phyloP scores from a whole-genome alignment of 2,888 invertebrate species.

The Apamea monoglypha region DNA sequence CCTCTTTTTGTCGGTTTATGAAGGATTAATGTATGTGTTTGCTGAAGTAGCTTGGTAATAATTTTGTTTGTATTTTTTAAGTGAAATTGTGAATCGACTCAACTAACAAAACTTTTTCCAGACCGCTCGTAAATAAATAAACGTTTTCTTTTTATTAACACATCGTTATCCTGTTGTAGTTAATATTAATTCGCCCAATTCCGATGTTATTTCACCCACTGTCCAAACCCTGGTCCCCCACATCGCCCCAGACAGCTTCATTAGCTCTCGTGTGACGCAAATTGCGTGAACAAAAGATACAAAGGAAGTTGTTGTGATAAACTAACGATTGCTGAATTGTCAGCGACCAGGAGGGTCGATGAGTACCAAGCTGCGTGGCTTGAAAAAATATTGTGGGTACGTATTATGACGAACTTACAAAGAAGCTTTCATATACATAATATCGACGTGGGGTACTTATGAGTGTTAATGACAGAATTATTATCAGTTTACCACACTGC shows the following conservation, averaged over 20 bases:
- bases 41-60: slow-evolving; percentile 10
- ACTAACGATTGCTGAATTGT: slow-evolving; percentile 83
- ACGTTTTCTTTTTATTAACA: slow-evolving; percentile 12
- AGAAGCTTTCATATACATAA: not conserved
- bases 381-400: slow-evolving; percentile 28
- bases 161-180: slow-evolving; percentile 26
- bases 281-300: slow-evolving; percentile 80
- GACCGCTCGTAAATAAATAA: not conserved
- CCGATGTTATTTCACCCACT: slow-evolving; percentile 53
- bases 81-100: not conserved
- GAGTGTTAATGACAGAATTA: not conserved
- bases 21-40: slow-evolving; percentile 42
- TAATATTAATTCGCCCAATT: slow-evolving; percentile 46
- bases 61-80: not conserved
- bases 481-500: too few relatives aligned
- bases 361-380: slow-evolving; percentile 33
- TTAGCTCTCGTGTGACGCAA: slow-evolving; percentile 70
- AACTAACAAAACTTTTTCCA: not conserved
- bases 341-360: slow-evolving; percentile 78
- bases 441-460: not conserved
- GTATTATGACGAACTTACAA: slow-evolving; percentile 2
- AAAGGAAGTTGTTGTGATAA: slow-evolving; percentile 82
- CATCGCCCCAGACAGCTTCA: slow-evolving; percentile 69
- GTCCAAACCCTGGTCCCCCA: slow-evolving; percentile 62
- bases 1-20: slow-evolving; percentile 37